Base-by-base conservation (phyloP, 2,888 invertebrate genomes). In the Marronus borbonicus region DNA sequence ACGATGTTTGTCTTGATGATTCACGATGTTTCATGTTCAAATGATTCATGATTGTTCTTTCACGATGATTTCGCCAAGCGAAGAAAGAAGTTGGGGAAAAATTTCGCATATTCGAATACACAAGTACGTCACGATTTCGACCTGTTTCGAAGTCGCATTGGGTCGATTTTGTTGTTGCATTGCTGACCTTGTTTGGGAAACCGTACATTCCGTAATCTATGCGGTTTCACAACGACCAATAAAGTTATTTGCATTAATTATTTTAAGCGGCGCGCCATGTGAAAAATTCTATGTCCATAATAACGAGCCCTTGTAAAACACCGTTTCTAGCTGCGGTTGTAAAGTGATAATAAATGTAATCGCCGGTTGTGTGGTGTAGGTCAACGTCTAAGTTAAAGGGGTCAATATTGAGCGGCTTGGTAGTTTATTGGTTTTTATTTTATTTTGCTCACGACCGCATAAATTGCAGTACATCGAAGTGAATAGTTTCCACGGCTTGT, bases 81-180 rank as follows among this genome's bases (percentile, higher is more conserved):
- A 28, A 50, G 39, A 72, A 39, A 52, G 31, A 72, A 39, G 17
- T 20, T 0, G 20, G 20, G 24, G 31, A 66, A 66, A 72, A 24
- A n/a, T 72, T 52, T 44, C 44, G 44, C 44, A 8, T 44, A 44
- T 72, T 20, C 24, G 58, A 72, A 72, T 72, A 58, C 31, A 58
- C 72, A 72, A 72, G 72, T 72, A 72, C 58, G 39, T 72, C 72
- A 72, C 72, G 72, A 72, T 20, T 12, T 68, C 68, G 68, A 68
- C 68, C 68, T 39, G 68, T 50, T 68, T 68, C 14, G 55, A 58
- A 8, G 55, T 58, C 55, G 68, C 14, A 68, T 68, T 68, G 68
- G 68, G 68, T 68, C 68, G 68, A 68, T 68, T 50, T 50, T 68
- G 58, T 58, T 14, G 58, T 72, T 72, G 72, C 72, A 72, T 72